Conservation (phyloP, 2,888 invertebrate species). For the Acanthopleura granulata region DNA sequence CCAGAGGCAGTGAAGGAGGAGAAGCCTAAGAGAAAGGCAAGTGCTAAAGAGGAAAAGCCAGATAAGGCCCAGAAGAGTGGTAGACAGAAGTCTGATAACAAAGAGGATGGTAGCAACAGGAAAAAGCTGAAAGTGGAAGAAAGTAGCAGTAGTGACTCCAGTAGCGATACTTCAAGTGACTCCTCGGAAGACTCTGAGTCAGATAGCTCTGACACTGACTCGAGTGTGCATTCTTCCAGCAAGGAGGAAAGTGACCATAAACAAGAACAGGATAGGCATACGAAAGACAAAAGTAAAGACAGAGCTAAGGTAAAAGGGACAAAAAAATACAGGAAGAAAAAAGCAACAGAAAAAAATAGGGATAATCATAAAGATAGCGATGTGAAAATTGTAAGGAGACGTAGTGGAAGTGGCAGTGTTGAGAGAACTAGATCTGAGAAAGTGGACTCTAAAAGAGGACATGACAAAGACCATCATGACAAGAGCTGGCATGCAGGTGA, state of each 20-base stretch:
- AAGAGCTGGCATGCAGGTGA: constrained; percentile 14
- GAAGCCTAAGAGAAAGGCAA: neutral
- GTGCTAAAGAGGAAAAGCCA: neutral
- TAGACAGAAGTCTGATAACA: constrained; percentile 25
- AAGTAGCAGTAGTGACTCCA: constrained; percentile 22
- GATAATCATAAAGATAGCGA: neutral
- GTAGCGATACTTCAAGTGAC: constrained; percentile 26
- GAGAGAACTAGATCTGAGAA: constrained; percentile 5
- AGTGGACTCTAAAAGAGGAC: constrained; percentile 19
- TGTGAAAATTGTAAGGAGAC: constrained; percentile 6
- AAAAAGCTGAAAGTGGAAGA: constrained; percentile 24
- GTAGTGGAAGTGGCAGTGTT: neutral
- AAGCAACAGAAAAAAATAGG: constrained; percentile 21
- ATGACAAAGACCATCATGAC: constrained; percentile 21
- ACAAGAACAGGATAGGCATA: constrained; percentile 21
- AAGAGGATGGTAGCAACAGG: constrained; percentile 21
- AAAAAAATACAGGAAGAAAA: constrained; percentile 18
- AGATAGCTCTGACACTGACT: constrained; percentile 32
- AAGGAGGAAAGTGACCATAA: neutral
- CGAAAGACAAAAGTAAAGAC: constrained; percentile 27
- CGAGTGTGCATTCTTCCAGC: constrained; percentile 36
- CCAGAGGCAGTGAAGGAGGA: neutral
- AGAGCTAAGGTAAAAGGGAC: neutral
- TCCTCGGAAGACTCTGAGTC: constrained; percentile 21
- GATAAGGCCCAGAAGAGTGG: neutral